Evolutionary conservation across 1,140 invertebrate species (phyloP).

Genomic region (Platyscapa corneri): DNA sequence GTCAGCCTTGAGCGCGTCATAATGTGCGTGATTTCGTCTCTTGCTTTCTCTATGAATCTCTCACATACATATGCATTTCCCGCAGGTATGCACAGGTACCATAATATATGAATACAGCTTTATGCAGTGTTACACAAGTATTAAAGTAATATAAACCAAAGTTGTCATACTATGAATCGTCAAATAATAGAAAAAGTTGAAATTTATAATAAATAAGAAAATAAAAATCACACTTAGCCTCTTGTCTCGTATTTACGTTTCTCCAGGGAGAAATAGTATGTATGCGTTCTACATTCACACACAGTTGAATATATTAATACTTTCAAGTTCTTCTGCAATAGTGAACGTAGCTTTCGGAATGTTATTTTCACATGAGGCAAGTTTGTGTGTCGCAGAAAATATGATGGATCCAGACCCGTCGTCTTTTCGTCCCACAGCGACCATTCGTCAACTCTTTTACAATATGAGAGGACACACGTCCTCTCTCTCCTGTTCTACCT

Average conservation of each 20-base stretch:
- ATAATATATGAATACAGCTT: neutral
- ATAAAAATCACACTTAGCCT: no score
- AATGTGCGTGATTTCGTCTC: conserved; percentile 10
- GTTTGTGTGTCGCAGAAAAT: conserved; percentile 57
- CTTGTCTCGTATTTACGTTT: neutral
- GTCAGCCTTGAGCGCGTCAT: conserved; percentile 31
- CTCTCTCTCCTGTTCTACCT: neutral
- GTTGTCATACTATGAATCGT: no score
- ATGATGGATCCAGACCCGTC: conserved; percentile 69
- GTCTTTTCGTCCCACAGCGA: conserved; percentile 71
- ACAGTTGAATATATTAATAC: neutral
- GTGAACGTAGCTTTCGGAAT: neutral
- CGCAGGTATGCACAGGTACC: neutral
- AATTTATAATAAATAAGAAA: no score
- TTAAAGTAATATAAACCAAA: no score
- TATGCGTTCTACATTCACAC: neutral
- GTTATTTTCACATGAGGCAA: neutral
- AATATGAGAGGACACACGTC: conserved; percentile 63
- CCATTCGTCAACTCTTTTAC: conserved; percentile 71
- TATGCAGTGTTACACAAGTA: no score
- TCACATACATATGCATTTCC: neutral
- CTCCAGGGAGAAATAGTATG: neutral
- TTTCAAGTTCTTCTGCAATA: neutral
- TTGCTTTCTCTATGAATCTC: neutral
- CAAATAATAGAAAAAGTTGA: no score